Evolutionary conservation across 1,140 invertebrate species (phyloP), one percentile per base, ranked within the genome.

Genomic region (Cydia pomonella): DNA sequence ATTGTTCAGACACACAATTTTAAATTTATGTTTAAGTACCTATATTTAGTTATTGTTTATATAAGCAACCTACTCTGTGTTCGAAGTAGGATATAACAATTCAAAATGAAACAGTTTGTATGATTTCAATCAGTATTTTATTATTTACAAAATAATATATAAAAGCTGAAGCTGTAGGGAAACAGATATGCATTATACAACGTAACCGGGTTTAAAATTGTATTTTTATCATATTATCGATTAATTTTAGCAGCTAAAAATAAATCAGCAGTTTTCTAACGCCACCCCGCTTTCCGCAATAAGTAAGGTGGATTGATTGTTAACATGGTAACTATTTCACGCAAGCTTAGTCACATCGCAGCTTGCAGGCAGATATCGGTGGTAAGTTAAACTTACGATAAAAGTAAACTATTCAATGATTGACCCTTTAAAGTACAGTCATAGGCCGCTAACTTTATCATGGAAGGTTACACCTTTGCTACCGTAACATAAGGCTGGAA

Each of bases 81-180:
- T n/a, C 10, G 3, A 44, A 44, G 41, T 44, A 44, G 41, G 41
- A 16, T 44, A 44, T 16, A 44, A 16, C 12, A 12, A 10, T 59
- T 9, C 5, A 12, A 23, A 59, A 21, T 10, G 10, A 59, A 59
- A 59, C 53, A 23, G 10, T 23, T 59, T 23, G n/a, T 59, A 59
- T 23, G 2, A 59, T 59, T 23, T 59, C 53, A 59, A 59, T 59
- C 53, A 59, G 21, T 59, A 59, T 59, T 59, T 59, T 59, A 23
- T 59, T 59, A 59, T 59, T 21, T 59, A 59, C 18, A 59, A 59
- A 59, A 21, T 50, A 16, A 50, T 50, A 59, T n/a, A n/a, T n/a
- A 6, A 23, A 59, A 21, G 53, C 53, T 23, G 53, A 50, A 18
- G 16, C 47, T 50, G 47, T 50, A 12, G 12, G 12, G 38, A 41